phyloP scores from a whole-genome alignment of 2,888 invertebrate genomes.

The Xestia rhomboidea region DNA sequence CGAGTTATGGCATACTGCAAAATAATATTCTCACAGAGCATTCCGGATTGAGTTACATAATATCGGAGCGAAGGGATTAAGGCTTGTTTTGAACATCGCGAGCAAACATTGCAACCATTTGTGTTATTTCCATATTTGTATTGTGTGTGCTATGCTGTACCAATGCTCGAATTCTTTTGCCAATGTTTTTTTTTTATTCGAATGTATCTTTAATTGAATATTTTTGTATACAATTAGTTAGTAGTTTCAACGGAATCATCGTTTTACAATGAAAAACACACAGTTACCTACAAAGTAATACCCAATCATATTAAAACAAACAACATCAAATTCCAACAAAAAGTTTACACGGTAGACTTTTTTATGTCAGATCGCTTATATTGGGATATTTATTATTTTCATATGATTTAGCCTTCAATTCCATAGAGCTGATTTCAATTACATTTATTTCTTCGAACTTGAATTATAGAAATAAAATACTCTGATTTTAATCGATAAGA shows the following conservation, averaged over 20 bases:
- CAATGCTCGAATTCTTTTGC: slow-evolving; percentile 1
- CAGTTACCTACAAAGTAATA: too few species aligned
- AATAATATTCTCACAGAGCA: slow-evolving; percentile 21
- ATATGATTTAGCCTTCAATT: too few species aligned
- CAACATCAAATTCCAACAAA: too few species aligned
- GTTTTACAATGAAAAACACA: too few species aligned
- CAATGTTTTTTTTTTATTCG: slow-evolving; percentile 23
- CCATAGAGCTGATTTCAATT: too few species aligned
- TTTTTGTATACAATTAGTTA: too few species aligned
- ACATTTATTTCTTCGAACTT: neutral
- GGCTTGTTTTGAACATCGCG: slow-evolving; percentile 13
- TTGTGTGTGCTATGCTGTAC: slow-evolving; percentile 1
- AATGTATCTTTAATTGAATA: neutral
- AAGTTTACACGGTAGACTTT: too few species aligned
- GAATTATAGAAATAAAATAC: neutral
- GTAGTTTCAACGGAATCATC: too few species aligned
- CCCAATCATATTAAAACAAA: too few species aligned
- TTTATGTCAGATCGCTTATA: too few species aligned
- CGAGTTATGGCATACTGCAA: neutral
- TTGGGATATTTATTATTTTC: too few species aligned
- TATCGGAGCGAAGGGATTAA: slow-evolving; percentile 16
- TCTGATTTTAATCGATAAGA: neutral
- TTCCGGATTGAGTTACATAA: slow-evolving; percentile 9
- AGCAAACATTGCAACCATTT: slow-evolving; percentile 30
- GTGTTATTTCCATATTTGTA: slow-evolving; percentile 15